Base-by-base conservation (phyloP, 2,888 invertebrate species). In the Sphaerophoria rueppellii region DNA sequence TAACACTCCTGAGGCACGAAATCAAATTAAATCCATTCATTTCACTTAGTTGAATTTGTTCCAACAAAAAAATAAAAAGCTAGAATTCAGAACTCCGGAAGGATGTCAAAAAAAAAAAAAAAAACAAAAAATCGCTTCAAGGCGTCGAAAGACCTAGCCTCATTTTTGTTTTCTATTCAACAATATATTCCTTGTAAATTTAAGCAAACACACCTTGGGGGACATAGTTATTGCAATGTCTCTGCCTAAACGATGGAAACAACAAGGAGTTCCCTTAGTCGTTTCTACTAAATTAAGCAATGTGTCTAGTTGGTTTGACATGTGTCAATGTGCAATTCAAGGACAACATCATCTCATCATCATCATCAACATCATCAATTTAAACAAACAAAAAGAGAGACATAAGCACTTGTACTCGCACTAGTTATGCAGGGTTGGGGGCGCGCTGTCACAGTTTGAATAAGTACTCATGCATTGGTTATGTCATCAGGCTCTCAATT, bases 1-100 rank as follows among this genome's bases (percentile, higher is more conserved):
- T 78, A 78, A 82, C 78, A 40, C 58, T 70, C 82, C 52, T 24
- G 24, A 24, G 40, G 60, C 78, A 82, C 74, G 82, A 78, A 78
- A 82, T 52, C 48, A 46, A 71, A 74, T 71, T 74, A 78, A 78
- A 74, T 65, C 70, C 57, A 69, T 70, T 82, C 69, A 69, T 63
- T 74, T 70, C 69, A 70, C 58, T 58, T 60, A 6, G 46, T 50
- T 57, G 11, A 11, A 58, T 24, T 54, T 43, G 6, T 9, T 55
- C 63, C 32, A 32, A 70, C 12, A 24, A 48, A 50, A 32, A 9
- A 11, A 43, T 0, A 9, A 43, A 46, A 60, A 67, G 40, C 16
- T 63, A 58, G 2, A 2, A 24, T 24, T 24, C 24, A 40, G 12
- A 52, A 69, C 12, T 50, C 12, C 32, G 6, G 3, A 61, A 9